A percentile compares a stretch with the other conserved stretches of the same genome.
phyloP scores from a whole-genome alignment of 2,797 vertebrate species.

The Catharus ustulatus region DNA sequence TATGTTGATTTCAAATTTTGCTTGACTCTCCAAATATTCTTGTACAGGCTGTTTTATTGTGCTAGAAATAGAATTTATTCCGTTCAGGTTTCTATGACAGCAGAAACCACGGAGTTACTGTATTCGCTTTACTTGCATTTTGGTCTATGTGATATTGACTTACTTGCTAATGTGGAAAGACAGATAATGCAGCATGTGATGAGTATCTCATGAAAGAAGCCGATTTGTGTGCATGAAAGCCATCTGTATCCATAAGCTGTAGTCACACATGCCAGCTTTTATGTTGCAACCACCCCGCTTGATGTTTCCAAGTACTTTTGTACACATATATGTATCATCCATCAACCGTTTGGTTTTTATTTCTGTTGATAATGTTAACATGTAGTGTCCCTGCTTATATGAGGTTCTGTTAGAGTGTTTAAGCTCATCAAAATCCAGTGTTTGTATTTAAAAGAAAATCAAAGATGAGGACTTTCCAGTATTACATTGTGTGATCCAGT shows the following conservation, averaged over 20 bases:
- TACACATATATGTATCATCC: constrained; percentile 57
- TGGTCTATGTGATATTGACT: constrained; percentile 70
- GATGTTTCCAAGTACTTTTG: constrained; percentile 69
- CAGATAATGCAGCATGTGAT: constrained; percentile 69
- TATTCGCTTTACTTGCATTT: constrained; percentile 71
- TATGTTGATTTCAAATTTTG: constrained; percentile 40
- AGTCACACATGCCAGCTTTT: constrained; percentile 47
- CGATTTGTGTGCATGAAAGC: constrained; percentile 44
- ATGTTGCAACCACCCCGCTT: constrained; percentile 8
- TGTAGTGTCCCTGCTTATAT: neutral
- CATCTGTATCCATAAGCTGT: constrained; percentile 28
- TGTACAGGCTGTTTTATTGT: constrained; percentile 22
- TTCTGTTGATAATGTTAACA: constrained; percentile 59
- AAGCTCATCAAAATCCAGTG: neutral
- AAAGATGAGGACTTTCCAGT: neutral
- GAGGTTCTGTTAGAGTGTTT: neutral
- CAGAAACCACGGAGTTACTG: constrained; percentile 60
- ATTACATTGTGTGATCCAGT: rapidly evolving
- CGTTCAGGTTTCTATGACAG: constrained; percentile 78
- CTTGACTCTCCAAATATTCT: neutral
- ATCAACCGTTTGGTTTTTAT: constrained; percentile 58
- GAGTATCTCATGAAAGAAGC: constrained; percentile 46
- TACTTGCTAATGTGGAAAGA: constrained; percentile 78
- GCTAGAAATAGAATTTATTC: constrained; percentile 57
- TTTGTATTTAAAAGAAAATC: neutral